A percentile compares a stretch with the other conserved stretches of the same genome.
Conservation (phyloP, 2,797 vertebrate species). For the Dicrostonyx torquatus region DNA sequence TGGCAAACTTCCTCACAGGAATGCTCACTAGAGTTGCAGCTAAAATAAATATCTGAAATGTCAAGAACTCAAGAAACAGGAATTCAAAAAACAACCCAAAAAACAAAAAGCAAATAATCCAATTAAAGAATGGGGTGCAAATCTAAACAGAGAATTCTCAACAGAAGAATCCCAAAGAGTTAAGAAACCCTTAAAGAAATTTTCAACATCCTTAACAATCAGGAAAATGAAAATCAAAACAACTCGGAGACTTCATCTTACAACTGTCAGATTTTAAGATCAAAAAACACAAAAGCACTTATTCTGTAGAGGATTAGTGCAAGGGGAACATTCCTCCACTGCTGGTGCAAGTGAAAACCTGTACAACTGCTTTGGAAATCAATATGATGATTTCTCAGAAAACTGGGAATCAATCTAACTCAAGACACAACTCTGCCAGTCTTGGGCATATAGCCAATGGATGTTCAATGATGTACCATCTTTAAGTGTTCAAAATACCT, state of each 20-base stretch:
- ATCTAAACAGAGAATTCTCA: background rate
- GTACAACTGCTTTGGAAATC: background rate
- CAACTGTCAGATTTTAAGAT: background rate
- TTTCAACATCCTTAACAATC: background rate
- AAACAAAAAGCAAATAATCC: background rate
- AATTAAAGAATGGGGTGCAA: background rate
- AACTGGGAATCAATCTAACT: background rate
- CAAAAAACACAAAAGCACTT: background rate
- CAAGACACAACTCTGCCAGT: background rate
- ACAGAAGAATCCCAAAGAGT: background rate
- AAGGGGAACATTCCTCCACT: background rate
- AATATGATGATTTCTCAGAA: background rate
- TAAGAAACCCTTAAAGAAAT: background rate
- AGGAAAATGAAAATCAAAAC: background rate
- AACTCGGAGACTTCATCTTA: background rate
- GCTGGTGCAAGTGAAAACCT: background rate
- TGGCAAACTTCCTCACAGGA: background rate
- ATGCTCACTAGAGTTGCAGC: background rate
- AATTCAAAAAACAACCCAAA: background rate
- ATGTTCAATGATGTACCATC: constrained; percentile 2
- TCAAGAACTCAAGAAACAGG: background rate
- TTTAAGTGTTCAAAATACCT: constrained; percentile 65
- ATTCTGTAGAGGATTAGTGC: background rate
- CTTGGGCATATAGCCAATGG: background rate
- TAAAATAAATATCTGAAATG: background rate